Evolutionary conservation across 2,888 invertebrate genomes (phyloP).

Genomic region (Iphiclides podalirius): DNA sequence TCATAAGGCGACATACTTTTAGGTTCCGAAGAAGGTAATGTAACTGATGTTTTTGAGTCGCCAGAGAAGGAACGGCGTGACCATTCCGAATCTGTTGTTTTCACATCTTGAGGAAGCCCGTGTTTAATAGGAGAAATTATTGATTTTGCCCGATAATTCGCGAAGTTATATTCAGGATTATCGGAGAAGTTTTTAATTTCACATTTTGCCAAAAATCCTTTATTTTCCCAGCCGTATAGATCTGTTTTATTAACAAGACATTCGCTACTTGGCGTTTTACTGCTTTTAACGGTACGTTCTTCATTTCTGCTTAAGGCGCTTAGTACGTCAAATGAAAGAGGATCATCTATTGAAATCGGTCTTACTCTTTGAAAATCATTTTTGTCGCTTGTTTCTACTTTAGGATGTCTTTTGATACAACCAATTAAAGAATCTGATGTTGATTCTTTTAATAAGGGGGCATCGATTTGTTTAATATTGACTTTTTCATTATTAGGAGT

Average conservation of each 20-base stretch:
- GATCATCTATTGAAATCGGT: conserved; percentile 73
- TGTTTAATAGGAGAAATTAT: conserved; percentile 39
- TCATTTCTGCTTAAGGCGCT: conserved; percentile 41
- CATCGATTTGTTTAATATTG: conserved; percentile 51
- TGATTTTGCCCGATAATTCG: conserved; percentile 44
- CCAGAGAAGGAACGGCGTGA: conserved; percentile 61
- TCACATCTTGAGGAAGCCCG: conserved; percentile 40
- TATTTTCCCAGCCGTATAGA: conserved; percentile 76
- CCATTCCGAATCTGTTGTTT: conserved; percentile 50
- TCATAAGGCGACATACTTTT: conserved; percentile 59
- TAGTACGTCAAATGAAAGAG: conserved; percentile 63
- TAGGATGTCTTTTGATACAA: conserved; percentile 52
- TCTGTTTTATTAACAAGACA: conserved; percentile 70
- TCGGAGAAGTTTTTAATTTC: conserved; percentile 47
- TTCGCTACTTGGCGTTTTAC: conserved; percentile 66
- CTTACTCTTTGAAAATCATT: conserved; percentile 58
- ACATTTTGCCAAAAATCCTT: conserved; percentile 69
- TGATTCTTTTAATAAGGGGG: conserved; percentile 66
- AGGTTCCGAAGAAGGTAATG: conserved; percentile 54
- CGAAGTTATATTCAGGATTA: conserved; percentile 43
- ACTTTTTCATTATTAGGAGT: conserved; percentile 33
- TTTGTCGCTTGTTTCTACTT: conserved; percentile 45
- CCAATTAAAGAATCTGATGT: conserved; percentile 71
- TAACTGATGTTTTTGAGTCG: conserved; percentile 58
- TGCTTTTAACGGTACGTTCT: conserved; percentile 45